Evolutionary conservation across 2,888 invertebrate genomes (phyloP).

Genomic region (Himalopsyche tibetana): DNA sequence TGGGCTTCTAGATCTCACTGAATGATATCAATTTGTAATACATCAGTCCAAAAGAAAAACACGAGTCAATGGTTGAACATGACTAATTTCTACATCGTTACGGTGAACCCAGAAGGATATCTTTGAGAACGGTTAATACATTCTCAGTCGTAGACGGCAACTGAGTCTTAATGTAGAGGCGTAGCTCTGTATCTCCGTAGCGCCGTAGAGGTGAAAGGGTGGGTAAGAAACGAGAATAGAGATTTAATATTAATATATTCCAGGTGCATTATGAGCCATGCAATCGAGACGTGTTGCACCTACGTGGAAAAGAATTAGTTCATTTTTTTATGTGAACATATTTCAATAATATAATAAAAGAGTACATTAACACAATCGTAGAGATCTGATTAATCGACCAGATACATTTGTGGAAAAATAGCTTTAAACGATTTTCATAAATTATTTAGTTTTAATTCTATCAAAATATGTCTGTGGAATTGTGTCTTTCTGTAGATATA

Average conservation of each 20-base stretch:
- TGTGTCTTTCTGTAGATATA: too few relatives aligned
- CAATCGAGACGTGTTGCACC: background rate
- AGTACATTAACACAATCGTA: too few relatives aligned
- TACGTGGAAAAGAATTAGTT: background rate
- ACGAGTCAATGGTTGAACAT: background rate
- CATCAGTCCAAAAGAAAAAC: background rate
- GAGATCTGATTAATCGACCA: too few relatives aligned
- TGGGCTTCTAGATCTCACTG: too few relatives aligned
- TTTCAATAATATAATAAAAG: too few relatives aligned
- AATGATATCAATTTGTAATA: background rate
- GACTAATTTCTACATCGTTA: background rate
- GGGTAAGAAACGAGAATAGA: slow-evolving; percentile 32
- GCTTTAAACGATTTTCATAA: too few relatives aligned
- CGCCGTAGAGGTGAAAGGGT: background rate
- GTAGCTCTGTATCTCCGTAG: slow-evolving; percentile 9
- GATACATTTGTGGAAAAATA: too few relatives aligned
- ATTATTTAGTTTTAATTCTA: too few relatives aligned
- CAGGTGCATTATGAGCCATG: slow-evolving; percentile 12
- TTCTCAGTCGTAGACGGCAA: slow-evolving; percentile 13
- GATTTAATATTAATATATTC: slow-evolving; percentile 45
- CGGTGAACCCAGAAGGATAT: slow-evolving; percentile 37
- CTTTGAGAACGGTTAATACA: slow-evolving; percentile 45
- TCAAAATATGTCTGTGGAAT: too few relatives aligned
- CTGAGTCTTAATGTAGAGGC: slow-evolving; percentile 13
- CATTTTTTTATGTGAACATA: background rate